Evolutionary conservation across 2,888 invertebrate genomes (phyloP), one percentile per base, ranked within the genome.

Genomic region (Mimas tiliae): DNA sequence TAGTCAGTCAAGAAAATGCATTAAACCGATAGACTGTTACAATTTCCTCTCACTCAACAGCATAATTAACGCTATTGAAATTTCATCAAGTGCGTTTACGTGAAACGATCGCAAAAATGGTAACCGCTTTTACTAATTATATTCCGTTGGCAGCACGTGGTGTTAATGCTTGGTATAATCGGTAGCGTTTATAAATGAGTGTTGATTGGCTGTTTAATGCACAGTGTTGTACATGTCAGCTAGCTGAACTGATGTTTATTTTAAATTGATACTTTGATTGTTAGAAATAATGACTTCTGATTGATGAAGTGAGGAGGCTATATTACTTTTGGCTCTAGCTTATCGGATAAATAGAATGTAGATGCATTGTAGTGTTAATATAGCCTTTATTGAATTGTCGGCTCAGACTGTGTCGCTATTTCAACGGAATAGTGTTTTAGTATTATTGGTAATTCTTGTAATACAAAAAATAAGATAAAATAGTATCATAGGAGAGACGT

Each of bases 121-220:
- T 68, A 69, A 68, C 67, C 71, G 70, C 58, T 53, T 19, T 34
- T 33, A 82, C 73, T 78, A 79, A 83, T 82, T 73, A 73, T 73
- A 65, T 64, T 68, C 69, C 72, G 69, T 79, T 80, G 74, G 69
- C 68, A 70, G 67, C 80, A 80, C 74, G 67, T 72, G 77, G 78
- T 76, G 80, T 78, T 83, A 79, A 83, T 81, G 74, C 70, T n/a
- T n/a, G n/a, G n/a, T n/a, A n/a, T n/a, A n/a, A 72, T 66, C 64
- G 72, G 69, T 68, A 69, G 71, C 73, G 64, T 70, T 74, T 76
- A 79, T 74, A 77, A 82, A 82, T 79, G 74, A 70, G 66, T 66
- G 42, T 62, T 71, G 78, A 80, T 80, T 76, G 68, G 65, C 66
- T 64, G 68, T 72, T 71, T 65, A 62, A 68, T 67, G 33, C 11